Conservation (phyloP, 2,797 vertebrate genomes). For the Epinephelus awoara region DNA sequence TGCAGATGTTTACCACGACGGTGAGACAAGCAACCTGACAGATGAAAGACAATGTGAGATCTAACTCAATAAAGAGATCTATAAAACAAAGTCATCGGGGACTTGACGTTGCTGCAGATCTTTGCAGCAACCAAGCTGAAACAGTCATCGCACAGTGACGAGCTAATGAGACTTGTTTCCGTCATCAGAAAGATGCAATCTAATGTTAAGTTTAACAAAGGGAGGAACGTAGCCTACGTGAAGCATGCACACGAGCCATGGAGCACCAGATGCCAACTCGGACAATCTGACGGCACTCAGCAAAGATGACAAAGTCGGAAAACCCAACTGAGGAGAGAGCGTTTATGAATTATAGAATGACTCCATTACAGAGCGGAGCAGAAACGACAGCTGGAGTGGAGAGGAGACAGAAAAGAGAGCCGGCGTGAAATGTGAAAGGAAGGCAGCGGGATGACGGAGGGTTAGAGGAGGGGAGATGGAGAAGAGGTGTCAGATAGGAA, state of each 20-base stretch:
- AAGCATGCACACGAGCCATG: neutral
- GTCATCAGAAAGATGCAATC: neutral
- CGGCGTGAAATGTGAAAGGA: neutral
- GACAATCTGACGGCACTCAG: conserved; percentile 23
- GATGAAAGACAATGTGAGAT: neutral
- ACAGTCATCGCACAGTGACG: neutral
- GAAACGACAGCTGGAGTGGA: conserved; percentile 20
- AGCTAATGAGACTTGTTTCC: neutral
- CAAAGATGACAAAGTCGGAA: conserved; percentile 31
- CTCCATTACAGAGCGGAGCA: conserved; percentile 58
- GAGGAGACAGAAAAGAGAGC: neutral
- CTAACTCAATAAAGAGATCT: conserved; percentile 3
- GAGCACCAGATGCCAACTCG: conserved; percentile 30
- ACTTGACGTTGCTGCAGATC: neutral
- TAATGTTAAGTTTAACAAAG: neutral
- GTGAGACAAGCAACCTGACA: neutral
- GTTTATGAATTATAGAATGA: conserved; percentile 74
- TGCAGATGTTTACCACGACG: neutral
- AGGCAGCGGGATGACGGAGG: neutral
- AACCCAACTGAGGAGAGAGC: conserved; percentile 39
- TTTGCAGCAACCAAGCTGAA: neutral
- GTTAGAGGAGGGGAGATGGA: neutral
- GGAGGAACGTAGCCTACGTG: neutral
- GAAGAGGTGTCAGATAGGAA: neutral
- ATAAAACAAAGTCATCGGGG: neutral